These are phyloP conservation scores for Reticulitermes lucifugus DNA, from an alignment of 2,888 invertebrate genomes.

Conservation along the genomic window DNA sequence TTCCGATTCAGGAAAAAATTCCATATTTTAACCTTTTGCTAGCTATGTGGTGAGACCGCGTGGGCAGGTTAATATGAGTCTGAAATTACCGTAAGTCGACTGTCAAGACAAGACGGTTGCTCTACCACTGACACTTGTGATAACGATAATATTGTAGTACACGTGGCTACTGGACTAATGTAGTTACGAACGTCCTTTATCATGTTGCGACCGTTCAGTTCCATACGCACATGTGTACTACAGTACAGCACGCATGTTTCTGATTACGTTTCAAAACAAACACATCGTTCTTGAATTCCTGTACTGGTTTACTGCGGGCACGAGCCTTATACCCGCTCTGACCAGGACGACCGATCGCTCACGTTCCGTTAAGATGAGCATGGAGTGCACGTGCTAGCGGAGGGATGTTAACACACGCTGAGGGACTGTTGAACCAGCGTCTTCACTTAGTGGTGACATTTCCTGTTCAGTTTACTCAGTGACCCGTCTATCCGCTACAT, in stretches of 20 bases:
- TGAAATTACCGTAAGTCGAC: no score
- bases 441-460: constrained; percentile 35
- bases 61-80: no score
- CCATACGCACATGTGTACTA: not conserved
- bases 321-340: not conserved
- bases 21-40: no score
- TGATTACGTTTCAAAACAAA: not conserved
- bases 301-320: not conserved
- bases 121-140: no score
- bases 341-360: not conserved
- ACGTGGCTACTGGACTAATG: not conserved
- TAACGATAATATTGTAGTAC: no score
- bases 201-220: not conserved
- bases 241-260: not conserved
- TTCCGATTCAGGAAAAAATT: no score
- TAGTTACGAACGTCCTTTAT: not conserved
- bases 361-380: constrained; percentile 5
- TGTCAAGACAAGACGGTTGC: no score
- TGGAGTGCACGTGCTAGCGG: not conserved
- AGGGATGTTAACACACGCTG: not conserved
- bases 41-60: no score
- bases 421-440: constrained; percentile 17
- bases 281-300: not conserved
- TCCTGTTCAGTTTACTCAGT: not conserved
- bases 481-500: constrained; percentile 2